phyloP scores from a whole-genome alignment of 2,888 invertebrate species.

The Phasia obesa region DNA sequence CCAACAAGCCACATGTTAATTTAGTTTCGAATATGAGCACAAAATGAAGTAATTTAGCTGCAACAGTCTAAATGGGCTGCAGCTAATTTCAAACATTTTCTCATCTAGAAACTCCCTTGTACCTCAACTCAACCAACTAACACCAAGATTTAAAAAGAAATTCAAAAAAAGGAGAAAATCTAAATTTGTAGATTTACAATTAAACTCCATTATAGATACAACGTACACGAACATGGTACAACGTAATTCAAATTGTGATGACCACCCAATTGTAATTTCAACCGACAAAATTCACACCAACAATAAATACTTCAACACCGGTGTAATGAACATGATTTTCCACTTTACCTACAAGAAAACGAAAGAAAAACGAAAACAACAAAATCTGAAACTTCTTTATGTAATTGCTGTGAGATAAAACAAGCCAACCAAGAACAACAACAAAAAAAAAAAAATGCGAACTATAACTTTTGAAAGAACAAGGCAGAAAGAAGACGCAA shows the following conservation, averaged over 20 bases:
- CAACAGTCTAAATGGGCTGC: no score
- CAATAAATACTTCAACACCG: slow-evolving; percentile 71
- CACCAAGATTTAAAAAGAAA: background rate
- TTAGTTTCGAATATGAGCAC: no score
- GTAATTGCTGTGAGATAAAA: slow-evolving; percentile 48
- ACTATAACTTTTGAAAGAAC: background rate
- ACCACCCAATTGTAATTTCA: slow-evolving; percentile 65
- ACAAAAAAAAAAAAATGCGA: background rate
- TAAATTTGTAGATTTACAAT: slow-evolving; percentile 66
- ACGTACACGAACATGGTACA: slow-evolving; percentile 26
- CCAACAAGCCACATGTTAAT: no score
- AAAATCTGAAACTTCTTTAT: slow-evolving; percentile 40
- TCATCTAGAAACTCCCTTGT: background rate
- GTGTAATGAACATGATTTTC: slow-evolving; percentile 70
- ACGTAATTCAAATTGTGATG: slow-evolving; percentile 59
- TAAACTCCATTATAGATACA: slow-evolving; percentile 66
- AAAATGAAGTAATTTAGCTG: no score
- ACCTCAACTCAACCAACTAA: background rate
- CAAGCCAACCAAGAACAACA: slow-evolving; percentile 21
- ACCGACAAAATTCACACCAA: slow-evolving; percentile 70
- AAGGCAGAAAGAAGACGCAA: background rate
- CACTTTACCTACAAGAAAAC: slow-evolving; percentile 51
- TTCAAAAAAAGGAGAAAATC: slow-evolving; percentile 12
- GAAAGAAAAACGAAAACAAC: background rate
- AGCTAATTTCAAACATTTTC: no score